phyloP scores from a whole-genome alignment of 2,888 invertebrate species.

The Epinotia nisella region DNA sequence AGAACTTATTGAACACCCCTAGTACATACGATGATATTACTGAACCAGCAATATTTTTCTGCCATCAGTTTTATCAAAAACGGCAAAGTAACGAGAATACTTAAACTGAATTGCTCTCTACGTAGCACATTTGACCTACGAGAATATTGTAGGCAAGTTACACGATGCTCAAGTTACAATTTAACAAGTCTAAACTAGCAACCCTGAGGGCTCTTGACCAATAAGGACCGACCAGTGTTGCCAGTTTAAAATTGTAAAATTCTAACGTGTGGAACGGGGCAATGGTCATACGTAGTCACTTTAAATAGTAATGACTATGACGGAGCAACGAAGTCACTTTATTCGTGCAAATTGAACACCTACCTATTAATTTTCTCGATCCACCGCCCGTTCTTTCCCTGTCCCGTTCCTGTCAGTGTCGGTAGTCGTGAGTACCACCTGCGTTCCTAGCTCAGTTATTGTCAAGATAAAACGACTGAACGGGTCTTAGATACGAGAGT shows the following conservation, averaged over 20 bases:
- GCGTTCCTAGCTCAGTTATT: neutral
- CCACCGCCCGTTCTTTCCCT: constrained; percentile 12
- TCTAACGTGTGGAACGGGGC: neutral
- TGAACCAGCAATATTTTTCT: too few species aligned
- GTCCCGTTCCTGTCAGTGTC: neutral
- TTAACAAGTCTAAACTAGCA: too few species aligned
- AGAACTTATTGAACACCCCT: too few species aligned
- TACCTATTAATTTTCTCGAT: constrained; percentile 1
- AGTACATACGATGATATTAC: too few species aligned
- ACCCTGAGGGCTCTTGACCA: too few species aligned
- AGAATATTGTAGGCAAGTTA: neutral
- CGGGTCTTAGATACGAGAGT: neutral
- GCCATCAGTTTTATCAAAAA: too few species aligned
- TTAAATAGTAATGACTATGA: neutral
- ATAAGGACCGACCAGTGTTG: too few species aligned
- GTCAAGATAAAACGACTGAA: neutral
- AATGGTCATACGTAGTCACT: neutral
- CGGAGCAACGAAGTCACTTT: neutral
- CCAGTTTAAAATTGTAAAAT: neutral
- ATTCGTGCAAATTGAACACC: neutral
- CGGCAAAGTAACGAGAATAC: too few species aligned
- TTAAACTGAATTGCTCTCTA: neutral
- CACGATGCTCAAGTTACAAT: too few species aligned
- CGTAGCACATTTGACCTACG: constrained; percentile 3
- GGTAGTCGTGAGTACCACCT: neutral